Conservation (phyloP, 2,113 vertebrate genomes). For the Poeciliopsis retropinna region DNA sequence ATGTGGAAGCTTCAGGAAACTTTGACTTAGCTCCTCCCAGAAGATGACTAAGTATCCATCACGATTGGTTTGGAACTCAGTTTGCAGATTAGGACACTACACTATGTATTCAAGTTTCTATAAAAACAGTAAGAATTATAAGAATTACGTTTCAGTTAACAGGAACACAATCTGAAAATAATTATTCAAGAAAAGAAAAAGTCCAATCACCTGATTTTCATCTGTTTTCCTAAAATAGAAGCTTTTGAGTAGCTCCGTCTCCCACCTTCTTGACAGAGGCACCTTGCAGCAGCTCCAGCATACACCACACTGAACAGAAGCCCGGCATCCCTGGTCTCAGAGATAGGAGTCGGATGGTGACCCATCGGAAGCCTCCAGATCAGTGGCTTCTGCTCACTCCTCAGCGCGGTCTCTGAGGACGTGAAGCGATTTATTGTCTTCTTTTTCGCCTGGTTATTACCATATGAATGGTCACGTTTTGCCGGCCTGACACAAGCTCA, state of each 20-base stretch:
- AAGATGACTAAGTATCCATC: constrained; percentile 2
- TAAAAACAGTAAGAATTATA: background rate
- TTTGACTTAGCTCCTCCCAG: background rate
- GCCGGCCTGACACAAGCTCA: constrained; percentile 64
- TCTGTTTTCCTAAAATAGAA: background rate
- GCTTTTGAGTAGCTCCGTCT: background rate
- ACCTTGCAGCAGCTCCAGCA: constrained; percentile 12
- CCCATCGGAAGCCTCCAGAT: constrained; percentile 34
- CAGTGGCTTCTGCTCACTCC: constrained; percentile 33
- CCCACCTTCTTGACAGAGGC: constrained; percentile 26
- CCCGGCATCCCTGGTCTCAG: constrained; percentile 12
- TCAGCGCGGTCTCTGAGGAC: constrained; percentile 30
- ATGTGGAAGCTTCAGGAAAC: background rate
- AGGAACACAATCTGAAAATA: background rate
- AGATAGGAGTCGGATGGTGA: constrained; percentile 25
- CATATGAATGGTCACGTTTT: constrained; percentile 72
- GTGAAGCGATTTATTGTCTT: constrained; percentile 61
- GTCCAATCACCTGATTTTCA: background rate
- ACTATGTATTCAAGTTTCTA: background rate
- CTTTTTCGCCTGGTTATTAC: constrained; percentile 62
- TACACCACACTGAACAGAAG: constrained; percentile 17
- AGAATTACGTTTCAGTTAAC: background rate
- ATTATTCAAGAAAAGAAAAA: background rate
- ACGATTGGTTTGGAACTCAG: background rate
- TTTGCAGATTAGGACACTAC: background rate